A percentile compares a stretch with the other conserved stretches of the same genome.
phyloP scores from a whole-genome alignment of 2,113 vertebrate species.

The Rhineura floridana region DNA sequence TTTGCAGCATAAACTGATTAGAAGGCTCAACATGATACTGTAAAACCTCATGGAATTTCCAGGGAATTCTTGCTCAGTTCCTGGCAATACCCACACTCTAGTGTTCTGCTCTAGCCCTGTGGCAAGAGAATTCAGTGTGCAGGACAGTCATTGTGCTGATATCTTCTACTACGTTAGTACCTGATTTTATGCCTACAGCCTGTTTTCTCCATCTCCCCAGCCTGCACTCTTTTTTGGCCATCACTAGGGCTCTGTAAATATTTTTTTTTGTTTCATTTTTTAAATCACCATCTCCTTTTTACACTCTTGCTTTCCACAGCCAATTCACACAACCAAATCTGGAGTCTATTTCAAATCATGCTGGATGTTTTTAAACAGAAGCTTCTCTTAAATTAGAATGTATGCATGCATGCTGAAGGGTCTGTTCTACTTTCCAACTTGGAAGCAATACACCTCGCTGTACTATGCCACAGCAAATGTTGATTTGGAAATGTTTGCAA shows the following conservation, averaged over 20 bases:
- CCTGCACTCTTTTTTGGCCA: neutral
- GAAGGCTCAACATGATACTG: neutral
- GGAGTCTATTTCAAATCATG: neutral
- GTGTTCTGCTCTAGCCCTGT: neutral
- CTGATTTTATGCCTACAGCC: neutral
- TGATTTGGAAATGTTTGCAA: slow-evolving; percentile 11
- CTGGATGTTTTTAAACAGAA: neutral
- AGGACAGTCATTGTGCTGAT: neutral
- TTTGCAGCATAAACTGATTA: neutral
- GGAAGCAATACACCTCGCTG: neutral
- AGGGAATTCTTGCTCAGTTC: neutral
- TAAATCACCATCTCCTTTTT: neutral
- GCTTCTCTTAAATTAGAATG: neutral
- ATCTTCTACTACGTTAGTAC: neutral
- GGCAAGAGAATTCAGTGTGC: neutral
- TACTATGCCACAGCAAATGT: slow-evolving; percentile 6
- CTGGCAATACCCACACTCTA: too few species aligned
- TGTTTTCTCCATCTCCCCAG: neutral
- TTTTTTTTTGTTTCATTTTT: neutral
- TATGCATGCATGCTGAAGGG: neutral
- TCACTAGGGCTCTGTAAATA: neutral
- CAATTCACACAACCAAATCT: neutral
- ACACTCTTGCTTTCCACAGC: neutral
- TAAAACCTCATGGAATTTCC: neutral
- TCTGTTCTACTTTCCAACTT: neutral